phyloP scores from a whole-genome alignment of 2,888 invertebrate genomes.

The Tipula helvola region DNA sequence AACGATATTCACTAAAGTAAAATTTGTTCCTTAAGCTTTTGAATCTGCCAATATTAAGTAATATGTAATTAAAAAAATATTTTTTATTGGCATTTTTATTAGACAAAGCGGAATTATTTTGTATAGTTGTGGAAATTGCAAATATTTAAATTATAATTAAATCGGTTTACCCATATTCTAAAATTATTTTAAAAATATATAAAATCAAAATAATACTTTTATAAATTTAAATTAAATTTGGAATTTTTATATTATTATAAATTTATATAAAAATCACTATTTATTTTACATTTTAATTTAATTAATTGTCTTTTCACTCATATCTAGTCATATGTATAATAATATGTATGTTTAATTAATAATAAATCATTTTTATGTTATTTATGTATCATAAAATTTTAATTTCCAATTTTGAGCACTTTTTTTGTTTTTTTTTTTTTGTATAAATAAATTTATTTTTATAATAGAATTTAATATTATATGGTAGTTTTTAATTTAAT shows the following conservation, averaged over 20 bases:
- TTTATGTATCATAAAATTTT: background rate
- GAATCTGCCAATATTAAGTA: too few relatives aligned
- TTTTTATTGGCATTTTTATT: background rate
- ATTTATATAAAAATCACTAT: background rate
- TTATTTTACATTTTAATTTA: background rate
- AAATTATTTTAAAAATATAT: background rate
- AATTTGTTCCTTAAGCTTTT: too few relatives aligned
- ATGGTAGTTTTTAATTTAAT: background rate
- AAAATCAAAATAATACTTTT: background rate
- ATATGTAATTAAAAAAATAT: background rate
- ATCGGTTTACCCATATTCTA: background rate
- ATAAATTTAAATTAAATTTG: background rate
- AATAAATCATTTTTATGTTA: background rate
- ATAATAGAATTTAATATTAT: background rate
- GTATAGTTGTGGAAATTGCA: background rate
- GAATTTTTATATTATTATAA: background rate
- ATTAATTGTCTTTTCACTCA: slow-evolving; percentile 4
- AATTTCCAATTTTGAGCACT: background rate
- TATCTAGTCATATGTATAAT: background rate
- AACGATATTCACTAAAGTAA: too few relatives aligned
- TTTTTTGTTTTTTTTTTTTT: background rate
- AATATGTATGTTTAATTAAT: background rate
- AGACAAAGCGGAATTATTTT: background rate
- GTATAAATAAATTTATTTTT: background rate
- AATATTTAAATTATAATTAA: background rate